Evolutionary conservation across 2,888 invertebrate species (phyloP).

Genomic region (Parnassius apollo): DNA sequence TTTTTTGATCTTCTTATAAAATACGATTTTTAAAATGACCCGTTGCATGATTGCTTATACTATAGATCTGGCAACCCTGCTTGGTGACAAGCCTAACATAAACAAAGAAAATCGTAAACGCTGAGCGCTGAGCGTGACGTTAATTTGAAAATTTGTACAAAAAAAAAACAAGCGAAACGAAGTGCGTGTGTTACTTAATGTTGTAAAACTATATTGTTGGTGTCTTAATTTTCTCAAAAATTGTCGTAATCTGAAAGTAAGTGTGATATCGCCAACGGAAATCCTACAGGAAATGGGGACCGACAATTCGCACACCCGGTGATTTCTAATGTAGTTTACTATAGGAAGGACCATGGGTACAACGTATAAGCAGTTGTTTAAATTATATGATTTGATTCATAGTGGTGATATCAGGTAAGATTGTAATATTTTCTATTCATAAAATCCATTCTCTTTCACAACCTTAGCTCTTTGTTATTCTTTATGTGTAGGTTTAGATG

Average conservation of each 20-base stretch:
- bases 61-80: no score
- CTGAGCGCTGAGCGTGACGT: slow-evolving; percentile 49
- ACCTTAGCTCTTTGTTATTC: not conserved
- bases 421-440: slow-evolving; percentile 16
- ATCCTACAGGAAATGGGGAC: slow-evolving; percentile 67
- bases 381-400: slow-evolving; percentile 84
- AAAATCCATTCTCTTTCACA: slow-evolving; percentile 17
- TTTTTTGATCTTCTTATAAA: no score
- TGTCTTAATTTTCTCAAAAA: slow-evolving; percentile 6
- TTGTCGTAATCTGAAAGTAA: slow-evolving; percentile 41
- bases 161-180: slow-evolving; percentile 53
- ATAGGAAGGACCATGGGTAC: slow-evolving; percentile 63
- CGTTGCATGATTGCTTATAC: no score
- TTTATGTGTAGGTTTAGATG: slow-evolving; percentile 8
- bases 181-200: slow-evolving; percentile 20
- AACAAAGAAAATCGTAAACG: slow-evolving; percentile 47
- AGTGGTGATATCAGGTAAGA: slow-evolving; percentile 81
- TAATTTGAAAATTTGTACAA: slow-evolving; percentile 54
- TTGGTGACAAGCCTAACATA: slow-evolving; percentile 38
- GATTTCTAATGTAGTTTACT: slow-evolving; percentile 49
- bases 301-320: slow-evolving; percentile 52
- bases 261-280: slow-evolving; percentile 55
- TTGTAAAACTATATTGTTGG: not conserved
- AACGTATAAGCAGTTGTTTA: slow-evolving; percentile 67
- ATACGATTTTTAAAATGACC: no score